Percentiles rank a stretch among this genome's conserved stretches.
Conservation (phyloP, 2,888 invertebrate species). For the Patella ulyssiponensis region DNA sequence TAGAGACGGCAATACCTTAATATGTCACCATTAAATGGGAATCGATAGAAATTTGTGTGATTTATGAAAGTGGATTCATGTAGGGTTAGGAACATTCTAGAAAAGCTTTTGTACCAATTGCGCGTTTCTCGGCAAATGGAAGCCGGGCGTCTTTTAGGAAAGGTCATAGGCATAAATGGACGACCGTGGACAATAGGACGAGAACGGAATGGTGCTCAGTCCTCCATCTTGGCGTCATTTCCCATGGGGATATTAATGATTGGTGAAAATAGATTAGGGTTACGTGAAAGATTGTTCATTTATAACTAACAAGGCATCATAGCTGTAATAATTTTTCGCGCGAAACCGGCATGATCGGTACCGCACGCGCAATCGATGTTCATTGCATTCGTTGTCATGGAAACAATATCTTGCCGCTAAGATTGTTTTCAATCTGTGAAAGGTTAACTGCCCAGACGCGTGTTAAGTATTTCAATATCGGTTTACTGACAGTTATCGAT, state of each 20-base stretch:
- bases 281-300: too few relatives aligned
- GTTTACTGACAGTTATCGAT: slow-evolving; percentile 9
- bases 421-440: slow-evolving; percentile 13
- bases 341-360: neutral
- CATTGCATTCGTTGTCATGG: slow-evolving; percentile 8
- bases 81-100: neutral
- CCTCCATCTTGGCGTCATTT: too few relatives aligned
- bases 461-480: slow-evolving; percentile 13
- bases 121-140: neutral
- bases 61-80: slow-evolving; percentile 4
- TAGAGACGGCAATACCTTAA: neutral
- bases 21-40: slow-evolving; percentile 7
- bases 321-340: neutral
- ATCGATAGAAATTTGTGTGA: slow-evolving; percentile 11
- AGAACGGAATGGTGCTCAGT: too few relatives aligned
- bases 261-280: too few relatives aligned
- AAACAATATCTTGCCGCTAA: slow-evolving; percentile 5
- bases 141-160: neutral
- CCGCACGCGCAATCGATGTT: neutral
- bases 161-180: too few relatives aligned
- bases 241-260: too few relatives aligned
- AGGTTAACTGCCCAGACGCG: slow-evolving; percentile 7
- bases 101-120: neutral
- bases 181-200: too few relatives aligned
- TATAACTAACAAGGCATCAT: too few relatives aligned